Percentiles rank a stretch among this genome's conserved stretches.
These are phyloP conservation scores for Polymixis flavicincta DNA, from an alignment of 2,888 invertebrate species.

Conservation along the genomic window DNA sequence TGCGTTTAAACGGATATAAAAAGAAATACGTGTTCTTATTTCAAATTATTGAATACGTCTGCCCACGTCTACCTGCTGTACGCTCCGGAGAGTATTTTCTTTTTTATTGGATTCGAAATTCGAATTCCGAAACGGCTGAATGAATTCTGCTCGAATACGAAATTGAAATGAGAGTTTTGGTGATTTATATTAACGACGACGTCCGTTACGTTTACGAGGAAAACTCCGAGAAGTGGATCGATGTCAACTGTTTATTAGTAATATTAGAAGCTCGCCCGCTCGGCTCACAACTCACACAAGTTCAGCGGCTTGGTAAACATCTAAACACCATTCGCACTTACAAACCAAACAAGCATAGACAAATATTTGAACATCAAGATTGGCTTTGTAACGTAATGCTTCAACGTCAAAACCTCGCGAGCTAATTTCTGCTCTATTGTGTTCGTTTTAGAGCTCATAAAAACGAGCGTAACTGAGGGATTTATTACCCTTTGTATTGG, in stretches of 20 bases:
- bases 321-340: constrained; percentile 90
- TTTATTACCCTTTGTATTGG: constrained; percentile 72
- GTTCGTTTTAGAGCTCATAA: constrained; percentile 73
- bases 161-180: constrained; percentile 68
- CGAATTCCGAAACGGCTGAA: constrained; percentile 80
- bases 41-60: constrained; percentile 90
- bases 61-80: constrained; percentile 88
- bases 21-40: constrained; percentile 90
- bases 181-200: constrained; percentile 63
- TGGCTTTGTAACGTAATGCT: constrained; percentile 81
- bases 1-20: constrained; percentile 90
- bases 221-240: constrained; percentile 75
- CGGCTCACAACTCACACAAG: constrained; percentile 80
- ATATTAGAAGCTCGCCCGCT: constrained; percentile 79
- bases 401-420: constrained; percentile 70
- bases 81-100: constrained; percentile 73
- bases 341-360: constrained; percentile 88
- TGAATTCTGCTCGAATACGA: constrained; percentile 77
- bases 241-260: constrained; percentile 86
- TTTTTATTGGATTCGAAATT: constrained; percentile 81
- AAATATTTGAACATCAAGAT: constrained; percentile 88
- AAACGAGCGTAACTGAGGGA: constrained; percentile 55
- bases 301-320: constrained; percentile 88
- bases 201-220: constrained; percentile 57
- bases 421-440: constrained; percentile 78